A percentile compares a stretch with the other conserved stretches of the same genome.
Conservation (phyloP, 2,113 vertebrate genomes). For the Polypterus senegalus region DNA sequence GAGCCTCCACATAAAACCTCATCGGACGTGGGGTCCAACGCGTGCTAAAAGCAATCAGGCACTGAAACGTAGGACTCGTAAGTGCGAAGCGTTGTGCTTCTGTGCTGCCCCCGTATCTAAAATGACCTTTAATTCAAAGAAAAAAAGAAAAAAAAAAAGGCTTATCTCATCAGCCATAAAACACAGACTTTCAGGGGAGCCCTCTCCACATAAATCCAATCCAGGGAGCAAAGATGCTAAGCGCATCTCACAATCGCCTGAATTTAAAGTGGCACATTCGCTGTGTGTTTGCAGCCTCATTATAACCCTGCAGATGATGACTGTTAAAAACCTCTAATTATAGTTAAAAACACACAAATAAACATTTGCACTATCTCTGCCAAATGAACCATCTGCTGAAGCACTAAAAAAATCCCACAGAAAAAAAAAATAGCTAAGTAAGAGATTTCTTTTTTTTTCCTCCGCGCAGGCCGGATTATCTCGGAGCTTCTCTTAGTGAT, state of each 20-base stretch:
- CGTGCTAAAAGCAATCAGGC: too few species aligned
- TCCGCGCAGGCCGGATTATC: conserved; percentile 53
- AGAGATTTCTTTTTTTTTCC: conserved; percentile 48
- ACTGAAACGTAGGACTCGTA: conserved; percentile 7
- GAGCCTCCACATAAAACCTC: too few species aligned
- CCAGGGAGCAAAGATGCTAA: background rate
- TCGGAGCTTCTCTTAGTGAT: conserved; percentile 65
- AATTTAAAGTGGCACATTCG: conserved; percentile 35
- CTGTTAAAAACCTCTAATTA: conserved; percentile 71
- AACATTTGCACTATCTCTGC: conserved; percentile 74
- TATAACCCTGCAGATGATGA: conserved; percentile 59
- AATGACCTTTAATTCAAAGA: conserved; percentile 19
- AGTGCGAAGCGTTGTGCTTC: conserved; percentile 3
- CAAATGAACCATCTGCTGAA: conserved; percentile 81
- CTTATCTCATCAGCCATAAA: conserved; percentile 31
- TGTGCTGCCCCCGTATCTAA: conserved; percentile 18
- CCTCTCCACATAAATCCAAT: background rate
- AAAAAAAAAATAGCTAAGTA: conserved; percentile 52
- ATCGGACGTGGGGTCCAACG: too few species aligned
- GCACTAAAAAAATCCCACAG: conserved; percentile 31
- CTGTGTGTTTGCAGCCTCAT: conserved; percentile 66
- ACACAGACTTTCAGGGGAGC: conserved; percentile 24
- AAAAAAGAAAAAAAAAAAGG: conserved; percentile 13
- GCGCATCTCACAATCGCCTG: conserved; percentile 17
- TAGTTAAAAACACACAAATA: conserved; percentile 75